These are phyloP conservation scores for Otis tarda DNA, from an alignment of 2,113 vertebrate species.

Conservation along the genomic window DNA sequence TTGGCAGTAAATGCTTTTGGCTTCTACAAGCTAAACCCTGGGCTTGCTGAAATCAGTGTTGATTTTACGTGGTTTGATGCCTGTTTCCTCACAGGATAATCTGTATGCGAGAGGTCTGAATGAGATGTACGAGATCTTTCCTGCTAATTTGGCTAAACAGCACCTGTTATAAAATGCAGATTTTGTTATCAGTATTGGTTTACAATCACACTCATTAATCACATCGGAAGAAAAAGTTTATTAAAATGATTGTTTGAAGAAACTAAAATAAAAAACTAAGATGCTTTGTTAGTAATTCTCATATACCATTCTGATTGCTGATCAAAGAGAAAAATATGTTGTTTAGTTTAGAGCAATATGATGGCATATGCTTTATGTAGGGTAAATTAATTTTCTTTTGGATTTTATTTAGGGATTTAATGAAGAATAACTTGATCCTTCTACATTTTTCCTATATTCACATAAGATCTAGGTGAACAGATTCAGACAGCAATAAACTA, in stretches of 20 bases:
- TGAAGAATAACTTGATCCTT: neutral
- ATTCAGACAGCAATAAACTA: neutral
- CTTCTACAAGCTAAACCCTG: neutral
- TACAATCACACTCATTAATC: neutral
- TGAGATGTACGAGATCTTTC: neutral
- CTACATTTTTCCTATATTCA: neutral
- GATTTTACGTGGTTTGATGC: neutral
- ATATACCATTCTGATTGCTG: neutral
- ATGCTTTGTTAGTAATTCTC: neutral
- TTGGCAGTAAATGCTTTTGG: neutral
- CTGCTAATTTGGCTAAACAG: neutral
- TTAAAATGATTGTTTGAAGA: neutral
- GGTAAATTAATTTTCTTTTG: neutral
- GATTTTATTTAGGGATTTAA: neutral
- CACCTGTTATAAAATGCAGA: neutral
- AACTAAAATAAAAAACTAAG: neutral
- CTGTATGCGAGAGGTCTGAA: neutral
- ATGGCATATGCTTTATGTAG: neutral
- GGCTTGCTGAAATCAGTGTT: neutral
- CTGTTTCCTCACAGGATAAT: neutral
- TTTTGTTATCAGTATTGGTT: neutral
- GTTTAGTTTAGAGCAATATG: neutral
- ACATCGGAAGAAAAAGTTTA: neutral
- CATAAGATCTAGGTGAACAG: neutral
- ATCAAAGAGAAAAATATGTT: neutral